These are phyloP conservation scores for Beris morrisii DNA, from an alignment of 2,888 invertebrate genomes.

Conservation along the genomic window DNA sequence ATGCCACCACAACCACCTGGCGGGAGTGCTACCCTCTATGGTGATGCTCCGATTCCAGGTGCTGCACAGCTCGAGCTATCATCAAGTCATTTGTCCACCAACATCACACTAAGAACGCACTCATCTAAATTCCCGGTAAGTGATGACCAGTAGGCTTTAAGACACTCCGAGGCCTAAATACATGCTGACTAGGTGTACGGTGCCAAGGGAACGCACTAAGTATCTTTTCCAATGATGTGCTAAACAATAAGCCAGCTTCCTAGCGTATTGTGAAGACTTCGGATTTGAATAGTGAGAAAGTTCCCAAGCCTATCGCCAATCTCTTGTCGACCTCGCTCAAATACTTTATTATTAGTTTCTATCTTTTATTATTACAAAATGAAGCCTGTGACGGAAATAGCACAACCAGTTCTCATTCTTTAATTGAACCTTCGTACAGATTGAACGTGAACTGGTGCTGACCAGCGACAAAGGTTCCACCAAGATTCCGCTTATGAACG, in stretches of 20 bases:
- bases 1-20: slow-evolving; percentile 69
- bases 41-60: slow-evolving; percentile 51
- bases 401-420: slow-evolving; percentile 8
- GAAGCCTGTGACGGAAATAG: slow-evolving; percentile 21
- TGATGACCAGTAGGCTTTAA: slow-evolving; percentile 39
- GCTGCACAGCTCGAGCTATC: slow-evolving; percentile 49
- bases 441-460: slow-evolving; percentile 76
- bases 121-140: slow-evolving; percentile 80
- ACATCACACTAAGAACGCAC: slow-evolving; percentile 66
- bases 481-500: slow-evolving; percentile 76
- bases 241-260: slow-evolving; percentile 17
- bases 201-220: slow-evolving; percentile 1
- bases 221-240: slow-evolving; percentile 12
- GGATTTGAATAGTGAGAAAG: too few species aligned
- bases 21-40: slow-evolving; percentile 60
- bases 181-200: neutral
- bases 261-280: slow-evolving; percentile 1
- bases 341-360: slow-evolving; percentile 8
- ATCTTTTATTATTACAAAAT: neutral
- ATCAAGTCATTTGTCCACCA: slow-evolving; percentile 46
- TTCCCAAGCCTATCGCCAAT: slow-evolving; percentile 30
- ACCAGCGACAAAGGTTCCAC: slow-evolving; percentile 75
- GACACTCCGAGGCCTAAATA: neutral
- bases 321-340: slow-evolving; percentile 5
- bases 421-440: slow-evolving; percentile 56